Percentiles rank a stretch among this genome's conserved stretches.
Conservation (phyloP, 1,140 invertebrate species). For the Geopemphigus sp. region DNA sequence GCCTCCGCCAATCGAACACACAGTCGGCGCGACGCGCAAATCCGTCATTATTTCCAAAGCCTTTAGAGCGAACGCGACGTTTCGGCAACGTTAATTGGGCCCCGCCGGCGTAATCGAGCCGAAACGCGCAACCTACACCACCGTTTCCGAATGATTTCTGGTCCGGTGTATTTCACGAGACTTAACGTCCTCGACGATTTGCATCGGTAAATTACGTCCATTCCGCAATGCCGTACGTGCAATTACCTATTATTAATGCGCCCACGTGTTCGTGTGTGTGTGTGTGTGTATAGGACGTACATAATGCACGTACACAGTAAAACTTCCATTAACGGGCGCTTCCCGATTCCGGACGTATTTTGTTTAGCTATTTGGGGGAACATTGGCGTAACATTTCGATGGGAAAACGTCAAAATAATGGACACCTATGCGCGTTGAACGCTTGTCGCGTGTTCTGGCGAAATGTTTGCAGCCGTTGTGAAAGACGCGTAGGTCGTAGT, state of each 20-base stretch:
- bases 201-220: slow-evolving; percentile 10
- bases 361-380: too few species aligned
- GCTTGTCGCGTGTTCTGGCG: too few species aligned
- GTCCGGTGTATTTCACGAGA: background rate
- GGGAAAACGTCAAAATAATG: too few species aligned
- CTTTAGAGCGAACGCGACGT: background rate
- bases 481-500: too few species aligned
- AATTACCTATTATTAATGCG: background rate
- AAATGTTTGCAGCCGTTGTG: too few species aligned
- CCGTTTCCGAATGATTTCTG: slow-evolving; percentile 9
- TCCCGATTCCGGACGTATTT: too few species aligned
- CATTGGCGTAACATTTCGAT: too few species aligned
- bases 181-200: slow-evolving; percentile 9
- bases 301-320: background rate
- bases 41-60: slow-evolving; percentile 13
- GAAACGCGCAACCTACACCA: background rate
- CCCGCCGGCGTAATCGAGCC: slow-evolving; percentile 2
- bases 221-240: background rate
- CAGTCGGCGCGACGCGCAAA: too few species aligned
- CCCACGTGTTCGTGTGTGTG: background rate
- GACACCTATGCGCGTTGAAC: too few species aligned
- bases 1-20: too few species aligned
- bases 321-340: too few species aligned
- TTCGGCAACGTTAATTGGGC: slow-evolving; percentile 14
- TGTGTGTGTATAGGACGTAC: background rate